A percentile compares a stretch with the other conserved stretches of the same genome.
These are phyloP conservation scores for Cebidichthys violaceus DNA, from an alignment of 2,113 vertebrate genomes.

Conservation along the genomic window DNA sequence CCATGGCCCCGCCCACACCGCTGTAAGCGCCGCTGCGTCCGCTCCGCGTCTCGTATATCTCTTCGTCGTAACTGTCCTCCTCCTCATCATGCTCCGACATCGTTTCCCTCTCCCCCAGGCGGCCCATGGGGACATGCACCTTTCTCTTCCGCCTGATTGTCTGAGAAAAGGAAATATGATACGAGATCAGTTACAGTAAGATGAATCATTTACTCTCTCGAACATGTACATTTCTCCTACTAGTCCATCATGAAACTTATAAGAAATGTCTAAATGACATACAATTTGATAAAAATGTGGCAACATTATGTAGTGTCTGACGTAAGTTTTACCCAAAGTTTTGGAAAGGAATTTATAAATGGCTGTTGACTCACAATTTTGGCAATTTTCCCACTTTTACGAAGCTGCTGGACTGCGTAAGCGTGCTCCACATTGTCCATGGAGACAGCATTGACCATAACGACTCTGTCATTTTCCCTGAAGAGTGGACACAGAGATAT, in stretches of 20 bases:
- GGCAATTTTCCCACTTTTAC: constrained; percentile 99
- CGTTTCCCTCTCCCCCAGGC: constrained; percentile 91
- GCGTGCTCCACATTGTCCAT: constrained; percentile 99
- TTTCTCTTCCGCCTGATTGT: constrained; percentile 98
- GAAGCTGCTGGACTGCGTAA: constrained; percentile 97
- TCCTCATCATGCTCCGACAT: constrained; percentile 95
- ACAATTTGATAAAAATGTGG: not conserved
- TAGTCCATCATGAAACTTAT: not conserved
- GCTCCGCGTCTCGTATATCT: constrained; percentile 88
- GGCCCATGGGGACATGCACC: constrained; percentile 92
- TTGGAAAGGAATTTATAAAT: not conserved
- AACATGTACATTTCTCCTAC: not conserved
- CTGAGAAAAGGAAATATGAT: constrained; percentile 74
- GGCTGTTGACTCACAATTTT: constrained; percentile 93
- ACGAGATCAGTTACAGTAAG: constrained; percentile 18
- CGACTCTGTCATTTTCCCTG: constrained; percentile 98
- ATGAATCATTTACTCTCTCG: constrained; percentile 18
- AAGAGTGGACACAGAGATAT: constrained; percentile 30
- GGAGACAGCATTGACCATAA: constrained; percentile 99
- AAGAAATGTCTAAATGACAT: not conserved
- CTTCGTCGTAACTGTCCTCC: constrained; percentile 96
- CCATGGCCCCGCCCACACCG: constrained; percentile 77
- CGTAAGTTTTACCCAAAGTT: not conserved
- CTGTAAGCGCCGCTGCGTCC: constrained; percentile 85
- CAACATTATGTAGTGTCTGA: not conserved